Evolutionary conservation across 2,888 invertebrate species (phyloP), one percentile per base, ranked within the genome.

Genomic region (Tholera decimalis): DNA sequence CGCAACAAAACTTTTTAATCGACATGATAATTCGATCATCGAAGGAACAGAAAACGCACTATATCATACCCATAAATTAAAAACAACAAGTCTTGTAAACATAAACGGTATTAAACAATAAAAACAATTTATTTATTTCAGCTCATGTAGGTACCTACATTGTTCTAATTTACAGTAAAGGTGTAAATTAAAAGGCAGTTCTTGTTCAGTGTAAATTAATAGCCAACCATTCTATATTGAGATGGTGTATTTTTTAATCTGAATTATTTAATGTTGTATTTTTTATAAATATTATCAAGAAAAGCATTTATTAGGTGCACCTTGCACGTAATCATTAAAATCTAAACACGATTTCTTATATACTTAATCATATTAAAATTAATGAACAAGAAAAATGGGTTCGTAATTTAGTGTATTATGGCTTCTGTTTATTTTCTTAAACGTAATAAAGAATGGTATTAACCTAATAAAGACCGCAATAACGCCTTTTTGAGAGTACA

Each of bases 101-200:
- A 3, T 57, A 53, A 75, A 64, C 47, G 22, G 28, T 54, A 39
- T 57, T 18, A 47, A 59, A 39, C 26, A 60, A 60, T 24, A 13
- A 54, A 41, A 46, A 57, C 33, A 58, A 55, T 51, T 73, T 73
- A 55, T 56, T 55, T 56, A 46, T 47, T 71, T 71, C 15, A 46
- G 53, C n/a, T 57, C 56, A 20, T 59, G 53, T 70, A n/a, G n/a
- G n/a, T n/a, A n/a, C n/a, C n/a, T n/a, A 69, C 59, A 39, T 47
- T 60, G 49, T 56, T 73, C 66, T 55, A 74, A 22, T 69, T 55
- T 69, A 58, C 13, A 33, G 26, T 35, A 65, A 60, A 57, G 30
- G 44, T 75, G 73, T 64, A 54, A 65, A 70, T 73, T 59, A 58
- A 73, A 75, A 49, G 18, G 49, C n/a, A 37, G 28, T 54, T 64